Evolutionary conservation across 2,888 invertebrate species (phyloP), one percentile per base, ranked within the genome.

Genomic region (Tillus elongatus): DNA sequence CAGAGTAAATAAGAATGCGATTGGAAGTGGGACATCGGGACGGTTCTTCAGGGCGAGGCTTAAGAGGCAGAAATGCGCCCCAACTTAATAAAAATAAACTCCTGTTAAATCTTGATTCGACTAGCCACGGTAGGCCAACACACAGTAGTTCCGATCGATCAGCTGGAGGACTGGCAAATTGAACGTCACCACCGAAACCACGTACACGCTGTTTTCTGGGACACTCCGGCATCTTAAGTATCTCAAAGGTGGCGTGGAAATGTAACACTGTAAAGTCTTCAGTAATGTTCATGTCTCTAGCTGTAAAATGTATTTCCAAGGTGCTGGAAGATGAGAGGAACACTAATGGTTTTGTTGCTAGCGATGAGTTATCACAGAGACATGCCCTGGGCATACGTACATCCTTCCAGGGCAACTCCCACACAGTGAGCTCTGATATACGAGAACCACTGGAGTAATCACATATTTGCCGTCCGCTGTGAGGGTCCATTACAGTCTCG

Each of bases 221-320:
- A 52, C 82, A 82, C 43, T 79, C 78, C 0, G 74, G 69, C 42
- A 75, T 70, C 4, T 74, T 68, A 13, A 81, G 68, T 36, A 79
- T 70, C 55, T 82, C 80, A 54, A 80, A 81, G 8, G 71, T 66
- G 3, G 82, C 87, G 53, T 78, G 79, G 63, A 88, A 87, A 66
- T 80, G 82, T 35, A 89, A 72, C 54, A 83, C 79, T 15, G 84
- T 77, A 60, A 84, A 87, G 64, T 91, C 86, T 64, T 90, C 86
- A 33, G 77, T 75, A 35, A 87, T 76, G 51, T 75, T 74, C 68
- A 90, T 76, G 36, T 75, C 70, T 43, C 77, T 77, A 42, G 88
- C 77, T 52, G 77, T 74, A 61, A 88, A 83, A 50, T 77, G 79
- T 39, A 90, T 66, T 66, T 88, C 87, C 55, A 89, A 68, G 30